Percentiles rank a stretch among this genome's conserved stretches.
Conservation (phyloP, 2,113 vertebrate species). For the Gnathochromis pfefferi region DNA sequence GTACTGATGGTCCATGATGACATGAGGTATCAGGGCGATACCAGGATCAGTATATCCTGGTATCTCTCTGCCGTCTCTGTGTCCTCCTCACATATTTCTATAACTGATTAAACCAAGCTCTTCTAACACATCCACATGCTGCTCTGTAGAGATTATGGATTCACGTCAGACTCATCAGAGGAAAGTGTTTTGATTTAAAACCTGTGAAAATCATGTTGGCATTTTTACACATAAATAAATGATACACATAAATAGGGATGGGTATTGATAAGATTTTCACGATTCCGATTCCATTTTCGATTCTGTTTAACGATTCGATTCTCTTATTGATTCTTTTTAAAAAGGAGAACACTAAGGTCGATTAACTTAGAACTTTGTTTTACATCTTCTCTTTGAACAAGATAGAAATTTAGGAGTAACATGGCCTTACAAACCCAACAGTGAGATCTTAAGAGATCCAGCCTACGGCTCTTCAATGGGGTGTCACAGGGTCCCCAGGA, state of each 20-base stretch:
- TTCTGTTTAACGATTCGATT: too few relatives aligned
- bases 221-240: not conserved
- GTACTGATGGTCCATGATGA: not conserved
- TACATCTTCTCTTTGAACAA: too few relatives aligned
- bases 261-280: not conserved
- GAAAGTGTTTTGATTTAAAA: not conserved
- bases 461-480: too few relatives aligned
- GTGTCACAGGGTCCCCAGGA: too few relatives aligned
- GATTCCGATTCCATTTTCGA: not conserved
- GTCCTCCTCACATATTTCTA: not conserved
- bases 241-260: not conserved
- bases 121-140: not conserved
- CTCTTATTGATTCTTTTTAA: too few relatives aligned
- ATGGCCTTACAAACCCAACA: too few relatives aligned
- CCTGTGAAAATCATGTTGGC: not conserved
- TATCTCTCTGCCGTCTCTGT: not conserved
- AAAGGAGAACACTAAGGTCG: too few relatives aligned
- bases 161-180: not conserved
- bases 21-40: not conserved
- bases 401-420: too few relatives aligned
- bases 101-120: not conserved
- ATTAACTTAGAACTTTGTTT: too few relatives aligned
- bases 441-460: too few relatives aligned
- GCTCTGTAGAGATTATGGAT: not conserved
- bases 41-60: not conserved